These are phyloP conservation scores for Dasypus novemcinctus DNA, from an alignment of 2,113 vertebrate genomes.

Conservation along the genomic window DNA sequence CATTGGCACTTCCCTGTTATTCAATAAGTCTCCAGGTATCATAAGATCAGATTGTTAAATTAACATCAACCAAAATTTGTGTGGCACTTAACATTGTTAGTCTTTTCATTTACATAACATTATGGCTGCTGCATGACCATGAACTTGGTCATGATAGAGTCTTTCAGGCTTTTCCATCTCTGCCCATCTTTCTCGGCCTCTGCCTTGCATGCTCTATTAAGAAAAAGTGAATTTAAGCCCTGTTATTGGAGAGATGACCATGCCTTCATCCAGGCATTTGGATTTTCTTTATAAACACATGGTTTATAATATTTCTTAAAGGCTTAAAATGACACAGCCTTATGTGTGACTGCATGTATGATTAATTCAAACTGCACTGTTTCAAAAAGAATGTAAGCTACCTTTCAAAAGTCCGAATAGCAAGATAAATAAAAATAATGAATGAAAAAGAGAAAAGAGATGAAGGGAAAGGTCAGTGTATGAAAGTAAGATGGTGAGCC, in stretches of 20 bases:
- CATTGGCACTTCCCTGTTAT: slow-evolving; percentile 56
- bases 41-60: slow-evolving; percentile 55
- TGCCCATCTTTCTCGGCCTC: neutral
- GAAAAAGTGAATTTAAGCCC: slow-evolving; percentile 49
- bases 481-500: neutral
- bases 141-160: neutral
- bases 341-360: slow-evolving; percentile 5
- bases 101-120: slow-evolving; percentile 66
- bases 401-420: neutral
- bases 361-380: neutral
- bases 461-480: neutral
- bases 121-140: neutral
- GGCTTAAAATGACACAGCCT: neutral
- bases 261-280: neutral
- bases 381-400: slow-evolving; percentile 14
- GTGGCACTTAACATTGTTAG: slow-evolving; percentile 52
- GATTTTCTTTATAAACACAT: slow-evolving; percentile 38
- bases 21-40: slow-evolving; percentile 31
- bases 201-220: slow-evolving; percentile 30
- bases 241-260: slow-evolving; percentile 3
- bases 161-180: neutral
- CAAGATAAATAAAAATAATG: slow-evolving; percentile 50
- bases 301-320: slow-evolving; percentile 25
- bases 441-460: neutral
- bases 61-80: slow-evolving; percentile 45